A percentile compares a stretch with the other conserved stretches of the same genome.
These are phyloP conservation scores for Drosophila nigromelanica DNA, from an alignment of 1,140 invertebrate species.

Conservation along the genomic window DNA sequence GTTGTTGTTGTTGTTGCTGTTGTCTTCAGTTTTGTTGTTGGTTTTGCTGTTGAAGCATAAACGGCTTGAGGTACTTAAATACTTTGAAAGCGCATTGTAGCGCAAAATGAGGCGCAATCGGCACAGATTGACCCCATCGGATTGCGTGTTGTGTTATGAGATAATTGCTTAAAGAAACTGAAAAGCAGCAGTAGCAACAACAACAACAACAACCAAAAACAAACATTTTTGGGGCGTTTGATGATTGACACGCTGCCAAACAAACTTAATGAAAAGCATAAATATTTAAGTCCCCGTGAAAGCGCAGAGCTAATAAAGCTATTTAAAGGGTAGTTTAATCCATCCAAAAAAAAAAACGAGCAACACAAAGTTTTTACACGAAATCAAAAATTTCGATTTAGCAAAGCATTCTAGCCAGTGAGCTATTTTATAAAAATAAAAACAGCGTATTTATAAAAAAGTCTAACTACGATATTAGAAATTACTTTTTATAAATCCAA, in stretches of 20 bases:
- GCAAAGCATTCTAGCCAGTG: neutral
- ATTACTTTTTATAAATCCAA: too few species aligned
- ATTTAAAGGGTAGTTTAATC: neutral
- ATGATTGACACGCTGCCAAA: slow-evolving; percentile 52
- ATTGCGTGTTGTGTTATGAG: slow-evolving; percentile 67
- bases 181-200: slow-evolving; percentile 13
- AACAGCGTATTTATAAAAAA: too few species aligned
- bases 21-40: neutral
- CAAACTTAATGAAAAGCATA: slow-evolving; percentile 63
- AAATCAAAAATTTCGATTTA: slow-evolving; percentile 2
- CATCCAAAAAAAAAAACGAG: neutral
- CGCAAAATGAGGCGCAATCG: slow-evolving; percentile 70
- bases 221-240: slow-evolving; percentile 29
- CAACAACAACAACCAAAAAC: neutral
- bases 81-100: slow-evolving; percentile 77
- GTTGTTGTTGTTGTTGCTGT: slow-evolving; percentile 19
- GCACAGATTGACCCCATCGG: slow-evolving; percentile 69
- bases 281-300: slow-evolving; percentile 49
- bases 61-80: slow-evolving; percentile 79
- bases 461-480: too few species aligned
- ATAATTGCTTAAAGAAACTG: slow-evolving; percentile 74
- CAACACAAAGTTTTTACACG: neutral
- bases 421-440: too few species aligned
- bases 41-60: slow-evolving; percentile 6
- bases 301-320: slow-evolving; percentile 18